phyloP scores from a whole-genome alignment of 1,140 invertebrate species.

The Drosophila teissieri region DNA sequence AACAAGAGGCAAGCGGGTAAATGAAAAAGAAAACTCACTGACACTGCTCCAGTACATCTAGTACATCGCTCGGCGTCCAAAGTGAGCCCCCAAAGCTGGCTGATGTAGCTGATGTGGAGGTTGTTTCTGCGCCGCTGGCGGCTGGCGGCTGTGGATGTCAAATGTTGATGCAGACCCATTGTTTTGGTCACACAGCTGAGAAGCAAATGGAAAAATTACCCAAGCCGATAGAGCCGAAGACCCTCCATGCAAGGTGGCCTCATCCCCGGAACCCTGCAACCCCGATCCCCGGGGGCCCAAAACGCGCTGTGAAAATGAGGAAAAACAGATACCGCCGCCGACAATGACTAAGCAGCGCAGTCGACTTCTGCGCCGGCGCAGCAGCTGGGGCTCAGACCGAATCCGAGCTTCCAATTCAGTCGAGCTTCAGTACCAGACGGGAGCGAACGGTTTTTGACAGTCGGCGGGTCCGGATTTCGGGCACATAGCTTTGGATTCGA shows the following conservation, averaged over 20 bases:
- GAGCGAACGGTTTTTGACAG: conserved; percentile 38
- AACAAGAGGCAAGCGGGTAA: conserved; percentile 28
- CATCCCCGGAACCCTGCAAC: not conserved
- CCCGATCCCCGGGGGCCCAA: conserved; percentile 44
- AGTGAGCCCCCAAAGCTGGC: conserved; percentile 59
- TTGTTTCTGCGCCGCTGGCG: conserved; percentile 15
- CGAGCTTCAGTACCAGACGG: conserved; percentile 58
- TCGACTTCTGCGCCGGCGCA: not conserved
- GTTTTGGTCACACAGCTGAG: conserved; percentile 80
- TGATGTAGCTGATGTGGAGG: conserved; percentile 53
- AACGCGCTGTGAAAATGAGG: conserved; percentile 73
- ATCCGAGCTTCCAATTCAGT: conserved; percentile 52
- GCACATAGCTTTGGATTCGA: conserved; percentile 14
- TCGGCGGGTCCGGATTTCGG: conserved; percentile 14
- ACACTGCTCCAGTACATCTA: conserved; percentile 55
- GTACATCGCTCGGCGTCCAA: conserved; percentile 34
- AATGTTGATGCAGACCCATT: conserved; percentile 51
- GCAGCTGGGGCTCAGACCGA: conserved; percentile 40
- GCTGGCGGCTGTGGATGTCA: conserved; percentile 17
- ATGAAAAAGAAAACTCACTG: conserved; percentile 38
- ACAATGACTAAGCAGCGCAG: conserved; percentile 44
- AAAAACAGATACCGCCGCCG: conserved; percentile 62
- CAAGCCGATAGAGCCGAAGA: conserved; percentile 62
- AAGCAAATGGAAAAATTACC: conserved; percentile 76
- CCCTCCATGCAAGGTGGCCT: conserved; percentile 69